Evolutionary conservation across 2,888 invertebrate species (phyloP).

Genomic region (Athetis lepigone): DNA sequence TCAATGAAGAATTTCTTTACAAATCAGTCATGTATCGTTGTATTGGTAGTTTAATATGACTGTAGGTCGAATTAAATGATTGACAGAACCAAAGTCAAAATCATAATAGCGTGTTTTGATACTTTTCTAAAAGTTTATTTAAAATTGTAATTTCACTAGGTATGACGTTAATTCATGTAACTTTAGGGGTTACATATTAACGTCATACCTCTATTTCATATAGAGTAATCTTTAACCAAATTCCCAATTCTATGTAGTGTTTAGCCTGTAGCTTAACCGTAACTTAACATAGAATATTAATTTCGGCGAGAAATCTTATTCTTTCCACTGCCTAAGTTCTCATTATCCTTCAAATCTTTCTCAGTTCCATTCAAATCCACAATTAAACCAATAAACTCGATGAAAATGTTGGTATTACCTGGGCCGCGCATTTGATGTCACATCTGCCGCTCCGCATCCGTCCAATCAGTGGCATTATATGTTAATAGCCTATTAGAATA

Average conservation of each 20-base stretch:
- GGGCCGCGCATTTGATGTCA: slow-evolving; percentile 75
- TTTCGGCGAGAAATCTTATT: neutral
- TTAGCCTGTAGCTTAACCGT: too few relatives aligned
- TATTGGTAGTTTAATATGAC: neutral
- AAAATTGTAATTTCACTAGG: too few relatives aligned
- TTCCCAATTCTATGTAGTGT: too few relatives aligned
- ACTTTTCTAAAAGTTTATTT: too few relatives aligned
- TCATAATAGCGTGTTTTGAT: too few relatives aligned
- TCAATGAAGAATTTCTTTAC: slow-evolving; percentile 4
- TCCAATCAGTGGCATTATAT: slow-evolving; percentile 92
- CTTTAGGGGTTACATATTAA: too few relatives aligned
- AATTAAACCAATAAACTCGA: neutral
- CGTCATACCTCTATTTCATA: too few relatives aligned
- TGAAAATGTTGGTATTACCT: slow-evolving; percentile 73
- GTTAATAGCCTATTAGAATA: slow-evolving; percentile 91
- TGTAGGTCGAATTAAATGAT: neutral
- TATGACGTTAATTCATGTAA: too few relatives aligned
- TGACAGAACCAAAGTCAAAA: too few relatives aligned
- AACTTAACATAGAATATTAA: neutral
- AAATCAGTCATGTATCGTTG: neutral
- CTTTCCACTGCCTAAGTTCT: neutral
- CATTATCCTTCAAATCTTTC: neutral
- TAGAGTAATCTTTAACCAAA: too few relatives aligned
- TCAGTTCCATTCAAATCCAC: neutral
- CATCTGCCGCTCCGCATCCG: slow-evolving; percentile 88